phyloP scores from a whole-genome alignment of 1,140 invertebrate genomes.

The Copidosoma floridanum region DNA sequence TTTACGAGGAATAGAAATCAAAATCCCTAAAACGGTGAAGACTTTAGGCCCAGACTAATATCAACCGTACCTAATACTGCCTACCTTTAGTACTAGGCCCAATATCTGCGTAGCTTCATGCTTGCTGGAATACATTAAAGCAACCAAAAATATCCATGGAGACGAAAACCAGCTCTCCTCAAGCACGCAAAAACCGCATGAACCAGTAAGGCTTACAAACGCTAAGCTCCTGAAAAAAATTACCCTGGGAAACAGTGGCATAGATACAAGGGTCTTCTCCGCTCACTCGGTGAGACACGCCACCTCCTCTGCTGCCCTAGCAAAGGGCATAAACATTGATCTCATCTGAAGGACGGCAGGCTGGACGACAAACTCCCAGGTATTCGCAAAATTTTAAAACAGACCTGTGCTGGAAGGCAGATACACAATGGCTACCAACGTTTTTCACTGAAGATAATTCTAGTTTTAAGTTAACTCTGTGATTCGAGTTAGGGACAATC shows the following conservation, averaged over 20 bases:
- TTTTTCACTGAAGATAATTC: no score
- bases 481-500: no score
- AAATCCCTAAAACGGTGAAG: constrained; percentile 16
- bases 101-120: constrained; percentile 9
- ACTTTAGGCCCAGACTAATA: constrained; percentile 7
- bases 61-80: constrained; percentile 11
- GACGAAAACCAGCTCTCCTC: constrained; percentile 7
- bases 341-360: constrained; percentile 28
- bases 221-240: constrained; percentile 13
- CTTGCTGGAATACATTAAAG: constrained; percentile 5
- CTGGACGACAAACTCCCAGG: constrained; percentile 29
- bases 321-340: constrained; percentile 10
- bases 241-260: neutral
- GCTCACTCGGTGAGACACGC: constrained; percentile 12
- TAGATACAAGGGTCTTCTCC: constrained; percentile 15
- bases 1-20: constrained; percentile 6
- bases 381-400: constrained; percentile 32
- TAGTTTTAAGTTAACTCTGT: no score
- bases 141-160: constrained; percentile 3
- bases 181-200: constrained; percentile 12
- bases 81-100: neutral
- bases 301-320: constrained; percentile 7
- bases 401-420: no score
- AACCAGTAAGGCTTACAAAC: constrained; percentile 5
- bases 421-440: no score